phyloP scores from a whole-genome alignment of 2,797 vertebrate genomes.

The Lepilemur ruficaudatus region DNA sequence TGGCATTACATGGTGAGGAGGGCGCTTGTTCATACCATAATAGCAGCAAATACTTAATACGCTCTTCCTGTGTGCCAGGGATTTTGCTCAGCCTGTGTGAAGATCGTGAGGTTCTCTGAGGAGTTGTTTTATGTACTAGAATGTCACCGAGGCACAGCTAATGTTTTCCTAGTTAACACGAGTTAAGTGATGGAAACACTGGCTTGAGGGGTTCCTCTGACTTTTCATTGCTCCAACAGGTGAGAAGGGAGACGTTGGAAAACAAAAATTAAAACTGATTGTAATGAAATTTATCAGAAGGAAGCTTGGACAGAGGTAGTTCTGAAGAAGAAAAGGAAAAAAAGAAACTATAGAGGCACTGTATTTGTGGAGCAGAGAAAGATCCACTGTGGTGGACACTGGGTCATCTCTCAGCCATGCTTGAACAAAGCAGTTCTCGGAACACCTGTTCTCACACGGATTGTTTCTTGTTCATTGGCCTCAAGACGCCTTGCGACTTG shows the following conservation, averaged over 20 bases:
- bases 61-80: fast-evolving
- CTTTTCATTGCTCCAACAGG: neutral
- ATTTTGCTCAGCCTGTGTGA: neutral
- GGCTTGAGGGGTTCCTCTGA: neutral
- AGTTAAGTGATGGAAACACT: neutral
- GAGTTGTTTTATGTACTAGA: fast-evolving
- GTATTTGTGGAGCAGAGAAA: fast-evolving
- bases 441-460: too few relatives aligned
- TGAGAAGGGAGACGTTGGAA: neutral
- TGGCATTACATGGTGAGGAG: conserved; percentile 56
- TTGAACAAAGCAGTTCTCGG: too few relatives aligned
- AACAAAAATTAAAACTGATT: fast-evolving
- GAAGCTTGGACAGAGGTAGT: neutral
- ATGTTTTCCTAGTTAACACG: fast-evolving
- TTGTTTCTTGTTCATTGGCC: too few relatives aligned
- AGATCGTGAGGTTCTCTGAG: neutral
- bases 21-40: fast-evolving
- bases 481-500: too few relatives aligned
- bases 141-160: fast-evolving
- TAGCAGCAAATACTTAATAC: fast-evolving
- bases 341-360: fast-evolving
- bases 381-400: fast-evolving
- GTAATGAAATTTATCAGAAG: neutral
- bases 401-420: too few relatives aligned
- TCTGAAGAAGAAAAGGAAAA: neutral